Conservation (phyloP, 2,888 invertebrate genomes). For the Drosophila mettleri region DNA sequence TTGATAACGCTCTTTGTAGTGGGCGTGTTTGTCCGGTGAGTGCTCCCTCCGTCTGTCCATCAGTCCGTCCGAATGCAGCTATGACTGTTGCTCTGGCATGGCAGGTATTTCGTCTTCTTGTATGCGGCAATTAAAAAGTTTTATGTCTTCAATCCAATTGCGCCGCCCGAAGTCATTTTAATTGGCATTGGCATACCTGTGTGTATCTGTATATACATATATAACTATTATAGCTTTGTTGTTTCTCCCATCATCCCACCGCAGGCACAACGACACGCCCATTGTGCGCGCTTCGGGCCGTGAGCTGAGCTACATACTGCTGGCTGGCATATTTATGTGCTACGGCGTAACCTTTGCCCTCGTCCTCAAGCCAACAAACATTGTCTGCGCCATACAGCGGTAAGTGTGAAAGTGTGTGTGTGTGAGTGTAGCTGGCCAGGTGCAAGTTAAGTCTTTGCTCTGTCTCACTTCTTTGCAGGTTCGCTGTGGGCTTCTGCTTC, state of each 20-base stretch:
- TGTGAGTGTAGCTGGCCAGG: background rate
- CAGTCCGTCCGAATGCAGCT: background rate
- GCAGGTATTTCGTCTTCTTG: background rate
- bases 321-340: constrained; percentile 95
- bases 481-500: constrained; percentile 97
- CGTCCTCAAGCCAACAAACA: constrained; percentile 93
- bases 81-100: background rate
- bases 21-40: constrained; percentile 90
- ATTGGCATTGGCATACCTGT: constrained; percentile 22
- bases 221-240: constrained; percentile 8
- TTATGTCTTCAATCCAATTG: constrained; percentile 18
- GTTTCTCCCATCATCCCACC: background rate
- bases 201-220: background rate
- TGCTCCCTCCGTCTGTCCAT: background rate
- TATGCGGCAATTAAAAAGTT: constrained; percentile 48
- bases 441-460: background rate
- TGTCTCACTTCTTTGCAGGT: constrained; percentile 86
- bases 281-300: constrained; percentile 98
- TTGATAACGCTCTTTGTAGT: constrained; percentile 92
- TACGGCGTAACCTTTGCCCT: constrained; percentile 97
- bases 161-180: constrained; percentile 28
- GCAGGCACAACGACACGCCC: constrained; percentile 94
- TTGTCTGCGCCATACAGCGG: constrained; percentile 96
- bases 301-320: constrained; percentile 95
- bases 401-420: constrained; percentile 87